Conservation (phyloP, 2,113 vertebrate genomes). For the Leucopsar rothschildi region DNA sequence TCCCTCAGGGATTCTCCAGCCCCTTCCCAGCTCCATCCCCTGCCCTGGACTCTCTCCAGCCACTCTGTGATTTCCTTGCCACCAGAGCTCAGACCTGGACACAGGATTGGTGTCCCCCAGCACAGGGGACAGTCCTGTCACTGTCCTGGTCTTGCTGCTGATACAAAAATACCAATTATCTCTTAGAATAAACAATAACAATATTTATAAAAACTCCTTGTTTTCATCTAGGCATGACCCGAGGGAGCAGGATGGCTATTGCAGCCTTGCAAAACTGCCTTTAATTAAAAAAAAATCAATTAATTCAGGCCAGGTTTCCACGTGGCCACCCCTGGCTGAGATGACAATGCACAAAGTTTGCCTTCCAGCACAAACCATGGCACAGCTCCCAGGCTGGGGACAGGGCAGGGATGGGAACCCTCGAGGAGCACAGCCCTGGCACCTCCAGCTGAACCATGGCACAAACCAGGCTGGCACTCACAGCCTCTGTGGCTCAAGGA, state of each 20-base stretch:
- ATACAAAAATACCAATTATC: neutral
- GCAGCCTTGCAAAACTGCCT: neutral
- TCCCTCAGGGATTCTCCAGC: neutral
- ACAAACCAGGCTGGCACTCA: neutral
- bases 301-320: neutral
- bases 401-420: neutral
- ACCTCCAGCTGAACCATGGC: neutral
- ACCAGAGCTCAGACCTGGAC: neutral
- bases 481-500: neutral
- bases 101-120: neutral
- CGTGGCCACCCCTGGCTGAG: fast-evolving
- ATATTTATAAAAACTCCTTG: neutral
- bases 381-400: neutral
- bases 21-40: neutral
- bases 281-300: neutral
- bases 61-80: neutral
- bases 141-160: neutral
- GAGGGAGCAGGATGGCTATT: neutral
- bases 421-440: neutral
- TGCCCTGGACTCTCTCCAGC: neutral
- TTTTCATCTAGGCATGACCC: neutral
- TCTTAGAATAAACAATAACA: neutral
- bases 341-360: fast-evolving
- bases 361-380: no score
- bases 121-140: neutral